Evolutionary conservation across 2,797 vertebrate species (phyloP).

Genomic region (Gadopsis marmoratus): DNA sequence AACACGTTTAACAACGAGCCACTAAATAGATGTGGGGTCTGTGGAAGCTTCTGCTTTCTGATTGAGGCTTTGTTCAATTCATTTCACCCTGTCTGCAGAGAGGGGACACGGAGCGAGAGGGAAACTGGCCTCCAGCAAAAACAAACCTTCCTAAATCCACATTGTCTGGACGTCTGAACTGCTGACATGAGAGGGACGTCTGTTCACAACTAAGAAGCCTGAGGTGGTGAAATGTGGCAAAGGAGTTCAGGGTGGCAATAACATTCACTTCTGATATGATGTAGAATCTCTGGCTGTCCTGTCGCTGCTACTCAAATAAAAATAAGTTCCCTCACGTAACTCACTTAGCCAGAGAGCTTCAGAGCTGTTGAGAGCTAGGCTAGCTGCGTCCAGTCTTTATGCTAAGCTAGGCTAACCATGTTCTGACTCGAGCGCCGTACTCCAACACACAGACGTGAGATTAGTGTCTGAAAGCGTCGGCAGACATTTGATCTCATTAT

Average conservation of each 20-base stretch:
- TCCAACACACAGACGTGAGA: neutral
- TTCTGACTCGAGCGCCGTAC: neutral
- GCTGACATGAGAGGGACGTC: neutral
- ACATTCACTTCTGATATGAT: neutral
- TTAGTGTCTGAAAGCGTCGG: neutral
- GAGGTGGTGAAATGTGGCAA: neutral
- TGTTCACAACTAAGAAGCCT: neutral
- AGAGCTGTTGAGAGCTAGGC: neutral
- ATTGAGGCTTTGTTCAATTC: neutral
- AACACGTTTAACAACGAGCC: neutral
- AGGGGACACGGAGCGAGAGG: conserved; percentile 17
- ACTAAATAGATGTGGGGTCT: neutral
- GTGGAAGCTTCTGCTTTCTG: neutral
- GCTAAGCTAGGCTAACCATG: neutral
- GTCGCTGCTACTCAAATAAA: no score
- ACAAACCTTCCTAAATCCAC: neutral
- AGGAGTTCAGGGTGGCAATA: neutral
- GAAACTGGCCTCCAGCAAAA: conserved; percentile 37
- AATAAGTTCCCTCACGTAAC: no score
- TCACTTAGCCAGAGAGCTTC: no score
- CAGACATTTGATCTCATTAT: neutral
- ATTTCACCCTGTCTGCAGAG: neutral
- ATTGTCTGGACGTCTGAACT: neutral
- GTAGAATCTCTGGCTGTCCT: neutral
- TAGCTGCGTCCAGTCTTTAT: neutral